Evolutionary conservation across 2,888 invertebrate genomes (phyloP), one percentile per base, ranked within the genome.

Genomic region (Ectemnius cavifrons): DNA sequence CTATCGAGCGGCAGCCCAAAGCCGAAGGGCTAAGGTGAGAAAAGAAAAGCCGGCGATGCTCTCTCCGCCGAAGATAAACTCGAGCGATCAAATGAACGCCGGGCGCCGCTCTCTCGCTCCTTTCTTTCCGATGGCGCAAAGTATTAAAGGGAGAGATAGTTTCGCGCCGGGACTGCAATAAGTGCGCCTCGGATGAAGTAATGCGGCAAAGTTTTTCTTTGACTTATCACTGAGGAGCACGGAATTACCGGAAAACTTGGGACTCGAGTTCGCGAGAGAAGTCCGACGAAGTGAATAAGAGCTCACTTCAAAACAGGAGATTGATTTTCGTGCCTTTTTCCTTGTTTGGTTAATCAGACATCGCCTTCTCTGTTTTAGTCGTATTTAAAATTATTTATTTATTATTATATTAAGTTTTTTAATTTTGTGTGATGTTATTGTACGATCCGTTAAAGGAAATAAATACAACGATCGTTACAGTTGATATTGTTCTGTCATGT

Each of bases 201-300:
- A 68, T 16, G 11, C 13, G 63, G 3, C 16, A 14, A 67, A 81
- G 62, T 74, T 81, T 77, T 60, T 52, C 71, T 67, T 67, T 65
- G 68, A 81, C 71, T 81, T 71, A 67, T 64, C 60, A 23, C 23
- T 23, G 23, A 23, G 23, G 23, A 23, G 23, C 23, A 3, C 23
- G 23, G 23, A 23, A 23, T 23, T 23, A 63, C 56, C 45, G 69
- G 46, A 37, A 56, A 56, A 61, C 63, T 52, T 52, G 14, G 59
- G 61, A 69, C 57, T 69, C 63, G 52, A 8, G 20, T 20, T 23
- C 45, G 46, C 23, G 49, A 63, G 63, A 49, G 47, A 37, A 65
- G 71, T 59, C 62, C 18, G 4, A 23, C 28, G 4, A 62, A 18
- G 64, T 62, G 63, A 23, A 23, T 27, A 2, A 20, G 46, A 18